phyloP scores from a whole-genome alignment of 2,888 invertebrate genomes.

The Rhamnusium bicolor region DNA sequence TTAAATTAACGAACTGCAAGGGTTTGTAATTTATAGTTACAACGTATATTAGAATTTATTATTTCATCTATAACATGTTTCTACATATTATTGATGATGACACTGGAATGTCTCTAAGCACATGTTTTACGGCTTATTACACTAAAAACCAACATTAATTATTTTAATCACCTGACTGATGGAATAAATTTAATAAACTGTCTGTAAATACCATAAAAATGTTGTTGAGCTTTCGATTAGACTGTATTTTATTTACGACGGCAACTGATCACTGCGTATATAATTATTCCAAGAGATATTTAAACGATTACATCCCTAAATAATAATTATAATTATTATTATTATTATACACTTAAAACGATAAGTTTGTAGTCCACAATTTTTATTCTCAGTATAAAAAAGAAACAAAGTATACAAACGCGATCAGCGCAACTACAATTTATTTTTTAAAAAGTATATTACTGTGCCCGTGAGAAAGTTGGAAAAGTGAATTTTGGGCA shows the following conservation, averaged over 20 bases:
- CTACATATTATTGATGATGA: not conserved
- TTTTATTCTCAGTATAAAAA: too few relatives aligned
- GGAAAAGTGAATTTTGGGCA: too few relatives aligned
- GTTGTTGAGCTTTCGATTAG: not conserved
- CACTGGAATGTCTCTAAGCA: not conserved
- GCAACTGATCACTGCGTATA: not conserved
- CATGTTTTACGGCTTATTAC: constrained; percentile 6
- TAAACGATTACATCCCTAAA: too few relatives aligned
- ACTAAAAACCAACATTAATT: constrained; percentile 2
- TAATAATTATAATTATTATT: too few relatives aligned
- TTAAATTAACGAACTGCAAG: not conserved
- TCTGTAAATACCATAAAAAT: constrained; percentile 1
- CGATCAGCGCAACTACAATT: too few relatives aligned
- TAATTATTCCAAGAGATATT: too few relatives aligned
- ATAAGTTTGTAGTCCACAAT: too few relatives aligned
- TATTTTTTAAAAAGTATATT: too few relatives aligned
- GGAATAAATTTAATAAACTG: not conserved
- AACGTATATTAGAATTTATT: not conserved
- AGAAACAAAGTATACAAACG: too few relatives aligned
- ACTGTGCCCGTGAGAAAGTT: too few relatives aligned
- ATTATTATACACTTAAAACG: too few relatives aligned
- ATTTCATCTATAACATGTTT: not conserved
- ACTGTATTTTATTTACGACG: not conserved
- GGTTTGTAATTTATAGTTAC: not conserved
- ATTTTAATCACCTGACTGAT: constrained; percentile 5